Evolutionary conservation across 2,113 vertebrate species (phyloP).

Genomic region (Oryzias woworae): DNA sequence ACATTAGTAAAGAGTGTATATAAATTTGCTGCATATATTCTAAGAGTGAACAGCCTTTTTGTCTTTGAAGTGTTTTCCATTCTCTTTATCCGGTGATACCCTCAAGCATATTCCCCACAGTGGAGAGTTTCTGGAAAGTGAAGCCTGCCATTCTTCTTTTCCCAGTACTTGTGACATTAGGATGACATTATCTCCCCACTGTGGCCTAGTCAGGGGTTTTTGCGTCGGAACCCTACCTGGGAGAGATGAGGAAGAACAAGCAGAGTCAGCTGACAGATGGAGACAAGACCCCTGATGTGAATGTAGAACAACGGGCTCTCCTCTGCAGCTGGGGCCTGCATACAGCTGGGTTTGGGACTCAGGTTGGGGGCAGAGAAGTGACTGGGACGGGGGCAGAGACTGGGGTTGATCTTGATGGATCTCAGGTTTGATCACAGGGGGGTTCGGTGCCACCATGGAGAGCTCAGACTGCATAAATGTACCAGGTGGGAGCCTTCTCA

Average conservation of each 20-base stretch:
- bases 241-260: conserved; percentile 58
- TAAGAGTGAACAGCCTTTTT: not conserved
- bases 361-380: conserved; percentile 37
- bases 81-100: conserved; percentile 43
- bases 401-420: conserved; percentile 21
- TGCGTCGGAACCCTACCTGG: conserved; percentile 66
- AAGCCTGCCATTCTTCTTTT: conserved; percentile 63
- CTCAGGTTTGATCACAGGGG: conserved; percentile 23
- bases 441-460: conserved; percentile 40
- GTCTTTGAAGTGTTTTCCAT: conserved; percentile 12
- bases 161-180: conserved; percentile 62
- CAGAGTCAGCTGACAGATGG: conserved; percentile 45
- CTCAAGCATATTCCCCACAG: conserved; percentile 50
- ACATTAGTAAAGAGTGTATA: no score
- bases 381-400: conserved; percentile 23
- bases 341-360: conserved; percentile 35
- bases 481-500: conserved; percentile 78
- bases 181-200: conserved; percentile 70
- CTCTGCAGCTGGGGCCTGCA: conserved; percentile 40
- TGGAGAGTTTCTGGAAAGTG: conserved; percentile 31
- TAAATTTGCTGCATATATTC: no score
- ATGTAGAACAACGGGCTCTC: conserved; percentile 38
- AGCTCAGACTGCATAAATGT: conserved; percentile 43
- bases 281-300: conserved; percentile 55
- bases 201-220: conserved; percentile 47